Evolutionary conservation across 2,888 invertebrate genomes (phyloP), one percentile per base, ranked within the genome.

Genomic region (Serrognathus titanus): DNA sequence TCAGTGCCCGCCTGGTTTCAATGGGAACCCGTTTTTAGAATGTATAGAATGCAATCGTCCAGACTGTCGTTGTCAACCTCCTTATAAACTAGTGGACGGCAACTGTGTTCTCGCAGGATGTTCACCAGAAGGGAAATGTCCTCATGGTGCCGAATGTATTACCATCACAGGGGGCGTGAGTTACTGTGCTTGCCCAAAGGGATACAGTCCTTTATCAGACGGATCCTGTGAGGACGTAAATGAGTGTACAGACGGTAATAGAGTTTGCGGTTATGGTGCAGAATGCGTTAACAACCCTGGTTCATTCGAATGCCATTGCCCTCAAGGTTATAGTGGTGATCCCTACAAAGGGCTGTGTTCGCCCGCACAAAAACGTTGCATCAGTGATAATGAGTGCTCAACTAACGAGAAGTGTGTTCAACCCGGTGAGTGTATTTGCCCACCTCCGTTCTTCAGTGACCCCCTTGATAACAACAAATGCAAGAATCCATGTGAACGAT

Each of bases 131-230:
- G 89, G 90, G 60, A 86, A 87, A 65, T 95, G 94, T 74, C 91
- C 92, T 1, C 82, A 84, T 60, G 94, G 93, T 8, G 94, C 94
- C 1, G 92, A 95, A 71, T 95, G 95, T 70, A 91, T 95, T 54
- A 86, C 90, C 3, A 94, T 94, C 65, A 89, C 94, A 10, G 92
- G 92, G 24, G 92, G 91, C 49, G 90, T 93, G 1, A 94, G 94
- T 74, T 95, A 95, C 72, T 95, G 95, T 69, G 94, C 94, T 49
- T 95, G 95, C 73, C 94, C 94, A 5, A 87, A 90, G 72, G 94
- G 95, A 11, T 94, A 84, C 74, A 84, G 86, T 56, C 88, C 90
- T 16, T 71, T 81, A 1, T 71, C 80, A 1, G 92, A 93, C 69
- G 92, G 93, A 11, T 84, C 89, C n/a, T 94, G 94, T 71, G 82